These are phyloP conservation scores for Nysson spinosus DNA, from an alignment of 2,888 invertebrate genomes.

Conservation along the genomic window DNA sequence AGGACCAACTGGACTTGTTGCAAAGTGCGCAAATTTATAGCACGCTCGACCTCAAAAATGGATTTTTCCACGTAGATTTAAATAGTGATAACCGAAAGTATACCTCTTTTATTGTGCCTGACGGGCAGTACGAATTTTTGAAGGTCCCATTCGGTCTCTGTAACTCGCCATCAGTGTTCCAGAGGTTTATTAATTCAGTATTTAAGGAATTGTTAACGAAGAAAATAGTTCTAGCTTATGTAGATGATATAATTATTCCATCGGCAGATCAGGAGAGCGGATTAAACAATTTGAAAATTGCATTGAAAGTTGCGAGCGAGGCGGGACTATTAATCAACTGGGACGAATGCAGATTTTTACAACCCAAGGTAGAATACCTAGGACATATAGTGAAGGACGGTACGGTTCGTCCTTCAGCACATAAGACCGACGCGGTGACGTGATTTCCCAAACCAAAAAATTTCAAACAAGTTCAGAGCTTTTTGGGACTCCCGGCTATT, in stretches of 20 bases:
- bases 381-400: constrained; percentile 11
- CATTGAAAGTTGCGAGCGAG: neutral
- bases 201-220: neutral
- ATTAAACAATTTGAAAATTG: neutral
- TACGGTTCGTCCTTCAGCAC: neutral
- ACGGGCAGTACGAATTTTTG: constrained; percentile 55
- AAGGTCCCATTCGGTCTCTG: constrained; percentile 58
- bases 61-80: constrained; percentile 61
- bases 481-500: constrained; percentile 43
- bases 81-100: constrained; percentile 51
- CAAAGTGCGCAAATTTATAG: neutral
- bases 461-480: constrained; percentile 11
- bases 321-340: constrained; percentile 7
- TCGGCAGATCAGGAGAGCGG: neutral
- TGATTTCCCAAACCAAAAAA: constrained; percentile 36
- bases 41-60: constrained; percentile 37
- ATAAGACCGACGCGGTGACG: constrained; percentile 38
- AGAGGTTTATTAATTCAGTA: neutral
- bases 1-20: constrained; percentile 5
- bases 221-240: neutral
- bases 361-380: constrained; percentile 8
- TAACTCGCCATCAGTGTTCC: constrained; percentile 8
- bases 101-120: constrained; percentile 58
- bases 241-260: constrained; percentile 8
- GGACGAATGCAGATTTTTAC: constrained; percentile 10